Base-by-base conservation (phyloP, 2,797 vertebrate species). In the Mareca penelope region DNA sequence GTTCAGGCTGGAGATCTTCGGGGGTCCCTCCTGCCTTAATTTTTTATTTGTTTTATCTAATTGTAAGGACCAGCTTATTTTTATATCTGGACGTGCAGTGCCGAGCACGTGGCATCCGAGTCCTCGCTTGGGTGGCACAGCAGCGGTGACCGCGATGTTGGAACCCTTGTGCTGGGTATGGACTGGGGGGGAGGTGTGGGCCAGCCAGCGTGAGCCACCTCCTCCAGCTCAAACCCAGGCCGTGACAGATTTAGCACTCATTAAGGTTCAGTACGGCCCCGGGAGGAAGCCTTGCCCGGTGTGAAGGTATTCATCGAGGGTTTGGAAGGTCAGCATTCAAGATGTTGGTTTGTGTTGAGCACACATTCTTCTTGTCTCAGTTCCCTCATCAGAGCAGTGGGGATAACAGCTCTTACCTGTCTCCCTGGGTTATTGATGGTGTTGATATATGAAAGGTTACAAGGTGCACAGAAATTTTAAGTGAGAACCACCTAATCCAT, bases 21-120 rank as follows among this genome's bases (percentile, higher is more conserved):
- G 40, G 46, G 24, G 7, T 85, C 14, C 18, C 28, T 82, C 92
- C 39, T 55, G 48, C 10, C 3, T 81, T 63, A 11, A 26, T 8
- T 19, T 75, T 85, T 63, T 68, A 28, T 31, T 59, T 63, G 63
- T 22, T 68, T 64, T 14, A 15, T 26, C 23, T 68, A 23, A 48
- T 50, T 59, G 39, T 55, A 71, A 76, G 67, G 78, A 33, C 39
- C 67, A 39, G 39, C 48, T 52, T 13, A 4, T 23, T 85, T 64
- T 13, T 21, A 52, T 44, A 3, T 2, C 6, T 48, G 64, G 23
- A 15, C 4, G 4, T 9, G 0, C 33, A 19, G 69, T 35, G 44
- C 63, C 29, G 52, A 44, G 4, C 37, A 7, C 6, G 1, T 5
- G 46, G 65, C 71, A 24, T 0, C 3, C 0, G 29, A 70, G n/a